These are phyloP conservation scores for Phyllostomus discolor DNA, from an alignment of 2,113 vertebrate genomes.

Conservation along the genomic window DNA sequence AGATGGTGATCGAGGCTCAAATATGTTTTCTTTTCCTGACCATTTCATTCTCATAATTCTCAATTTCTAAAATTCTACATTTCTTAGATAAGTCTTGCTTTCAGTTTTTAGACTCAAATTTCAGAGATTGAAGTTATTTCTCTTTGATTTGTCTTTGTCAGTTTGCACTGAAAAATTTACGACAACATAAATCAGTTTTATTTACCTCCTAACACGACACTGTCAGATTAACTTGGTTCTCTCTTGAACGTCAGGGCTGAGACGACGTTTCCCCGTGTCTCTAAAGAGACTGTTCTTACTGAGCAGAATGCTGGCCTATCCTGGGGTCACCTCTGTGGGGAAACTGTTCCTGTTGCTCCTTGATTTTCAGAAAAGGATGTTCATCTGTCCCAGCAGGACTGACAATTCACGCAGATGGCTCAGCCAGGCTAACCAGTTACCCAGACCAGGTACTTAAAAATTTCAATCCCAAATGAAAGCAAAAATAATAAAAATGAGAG, in stretches of 20 bases:
- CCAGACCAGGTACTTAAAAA: not conserved
- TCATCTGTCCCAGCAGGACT: not conserved
- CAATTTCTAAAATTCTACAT: not conserved
- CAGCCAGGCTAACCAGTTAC: not conserved
- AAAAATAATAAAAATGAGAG: not conserved
- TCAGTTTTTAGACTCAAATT: not conserved
- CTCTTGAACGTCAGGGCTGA: not conserved
- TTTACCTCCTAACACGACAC: not conserved
- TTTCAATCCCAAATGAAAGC: not conserved
- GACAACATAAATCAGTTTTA: not conserved
- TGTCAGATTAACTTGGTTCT: not conserved
- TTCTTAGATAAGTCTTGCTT: not conserved
- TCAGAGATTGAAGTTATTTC: not conserved
- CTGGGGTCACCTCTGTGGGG: not conserved
- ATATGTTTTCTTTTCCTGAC: not conserved
- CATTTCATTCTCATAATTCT: not conserved
- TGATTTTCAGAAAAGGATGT: not conserved
- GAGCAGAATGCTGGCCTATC: not conserved
- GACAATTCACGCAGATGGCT: not conserved
- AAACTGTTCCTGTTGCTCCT: not conserved
- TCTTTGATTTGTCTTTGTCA: not conserved
- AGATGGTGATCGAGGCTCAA: not conserved
- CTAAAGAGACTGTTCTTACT: not conserved
- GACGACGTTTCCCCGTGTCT: not conserved
- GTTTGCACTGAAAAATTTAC: not conserved